phyloP scores from a whole-genome alignment of 35 echinoderm and acorn worm species.

The Hemicentrotus pulcherrimus region DNA sequence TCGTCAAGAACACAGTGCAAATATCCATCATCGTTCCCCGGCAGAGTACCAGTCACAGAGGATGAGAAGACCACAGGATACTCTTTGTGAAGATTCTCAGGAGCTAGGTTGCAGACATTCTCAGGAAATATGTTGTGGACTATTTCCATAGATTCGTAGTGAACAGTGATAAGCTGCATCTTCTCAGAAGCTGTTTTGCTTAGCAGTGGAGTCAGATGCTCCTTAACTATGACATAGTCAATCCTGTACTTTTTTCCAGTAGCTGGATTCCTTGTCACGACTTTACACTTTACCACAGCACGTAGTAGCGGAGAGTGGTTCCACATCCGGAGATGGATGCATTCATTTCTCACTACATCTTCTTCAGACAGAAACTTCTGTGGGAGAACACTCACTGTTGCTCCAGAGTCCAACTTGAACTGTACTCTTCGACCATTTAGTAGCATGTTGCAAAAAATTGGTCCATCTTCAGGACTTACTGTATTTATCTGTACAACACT shows the following conservation, averaged over 20 bases:
- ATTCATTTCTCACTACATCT: neutral
- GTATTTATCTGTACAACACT: no score
- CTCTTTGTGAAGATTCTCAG: no score
- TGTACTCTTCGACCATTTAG: neutral
- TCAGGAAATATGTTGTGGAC: no score
- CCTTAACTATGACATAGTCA: neutral
- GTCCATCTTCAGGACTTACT: neutral
- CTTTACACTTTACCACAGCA: neutral
- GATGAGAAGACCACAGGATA: constrained; percentile 26
- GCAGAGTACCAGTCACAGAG: neutral
- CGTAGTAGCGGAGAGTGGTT: neutral
- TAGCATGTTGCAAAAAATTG: constrained; percentile 40
- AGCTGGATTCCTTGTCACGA: neutral
- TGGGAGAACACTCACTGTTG: constrained; percentile 22
- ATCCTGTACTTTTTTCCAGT: constrained; percentile 52
- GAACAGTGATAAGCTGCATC: constrained; percentile 54
- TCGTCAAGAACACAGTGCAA: constrained; percentile 68
- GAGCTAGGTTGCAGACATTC: no score
- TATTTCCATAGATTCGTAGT: constrained; percentile 24
- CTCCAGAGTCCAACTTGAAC: constrained; percentile 48
- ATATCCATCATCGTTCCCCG: constrained; percentile 42
- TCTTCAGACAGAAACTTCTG: neutral
- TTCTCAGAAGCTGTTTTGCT: neutral
- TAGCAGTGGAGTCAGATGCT: constrained; percentile 35
- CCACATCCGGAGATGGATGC: constrained; percentile 33